Evolutionary conservation across 2,888 invertebrate genomes (phyloP).

Genomic region (Clivina fossor): DNA sequence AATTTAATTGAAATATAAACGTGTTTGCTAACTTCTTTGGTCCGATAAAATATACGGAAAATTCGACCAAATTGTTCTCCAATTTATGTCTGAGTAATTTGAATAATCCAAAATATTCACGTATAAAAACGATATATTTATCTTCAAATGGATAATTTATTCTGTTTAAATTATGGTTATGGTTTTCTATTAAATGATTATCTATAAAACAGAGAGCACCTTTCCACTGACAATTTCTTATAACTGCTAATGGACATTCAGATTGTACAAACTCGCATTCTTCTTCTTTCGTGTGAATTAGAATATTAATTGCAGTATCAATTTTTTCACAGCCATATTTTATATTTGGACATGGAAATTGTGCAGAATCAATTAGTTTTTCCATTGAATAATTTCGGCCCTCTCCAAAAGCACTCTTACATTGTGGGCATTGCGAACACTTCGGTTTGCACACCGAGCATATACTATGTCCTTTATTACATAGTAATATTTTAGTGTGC

Average conservation of each 20-base stretch:
- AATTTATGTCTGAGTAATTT: neutral
- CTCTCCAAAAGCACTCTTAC: slow-evolving; percentile 3
- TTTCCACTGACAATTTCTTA: slow-evolving; percentile 11
- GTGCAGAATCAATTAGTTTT: neutral
- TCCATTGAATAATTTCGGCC: slow-evolving; percentile 14
- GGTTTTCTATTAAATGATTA: slow-evolving; percentile 9
- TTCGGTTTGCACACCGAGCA: slow-evolving; percentile 6
- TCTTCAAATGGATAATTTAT: no score
- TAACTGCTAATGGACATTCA: slow-evolving; percentile 2
- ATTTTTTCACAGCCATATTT: neutral
- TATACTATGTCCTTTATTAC: slow-evolving; percentile 13
- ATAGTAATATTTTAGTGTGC: slow-evolving; percentile 8
- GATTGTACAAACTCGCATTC: slow-evolving; percentile 12
- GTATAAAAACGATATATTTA: no score
- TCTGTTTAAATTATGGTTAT: no score
- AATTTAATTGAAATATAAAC: slow-evolving; percentile 12
- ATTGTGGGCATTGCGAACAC: slow-evolving; percentile 10
- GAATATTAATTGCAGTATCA: neutral
- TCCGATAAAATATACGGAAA: slow-evolving; percentile 12
- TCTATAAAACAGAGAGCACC: slow-evolving; percentile 2
- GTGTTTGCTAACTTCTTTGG: neutral
- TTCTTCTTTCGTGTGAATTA: neutral
- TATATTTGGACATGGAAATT: slow-evolving; percentile 11
- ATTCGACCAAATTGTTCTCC: neutral
- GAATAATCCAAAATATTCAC: neutral